Evolutionary conservation across 2,797 vertebrate genomes (phyloP).

Genomic region (Molothrus aeneus): DNA sequence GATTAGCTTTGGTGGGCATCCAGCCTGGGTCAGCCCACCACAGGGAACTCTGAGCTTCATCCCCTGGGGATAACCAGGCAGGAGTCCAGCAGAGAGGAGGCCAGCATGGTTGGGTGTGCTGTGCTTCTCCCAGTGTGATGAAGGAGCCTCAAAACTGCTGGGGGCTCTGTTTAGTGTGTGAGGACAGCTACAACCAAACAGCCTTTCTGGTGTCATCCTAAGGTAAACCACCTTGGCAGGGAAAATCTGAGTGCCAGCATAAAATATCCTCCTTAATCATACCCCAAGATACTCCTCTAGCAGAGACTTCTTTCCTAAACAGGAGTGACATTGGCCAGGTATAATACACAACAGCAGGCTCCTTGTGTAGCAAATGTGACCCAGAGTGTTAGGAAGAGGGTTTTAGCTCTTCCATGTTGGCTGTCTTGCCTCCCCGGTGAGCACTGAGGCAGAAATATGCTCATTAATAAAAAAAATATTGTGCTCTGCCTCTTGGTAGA

Average conservation of each 20-base stretch:
- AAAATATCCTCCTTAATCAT: conserved; percentile 7
- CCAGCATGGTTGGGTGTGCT: not conserved
- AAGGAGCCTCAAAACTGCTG: not conserved
- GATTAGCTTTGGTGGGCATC: not conserved
- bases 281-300: not conserved
- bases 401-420: not conserved
- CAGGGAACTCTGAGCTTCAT: not conserved
- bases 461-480: conserved; percentile 30
- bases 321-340: not conserved
- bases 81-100: not conserved
- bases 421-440: not conserved
- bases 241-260: not conserved
- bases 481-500: not conserved
- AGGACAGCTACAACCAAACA: not conserved
- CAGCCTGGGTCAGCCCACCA: not conserved
- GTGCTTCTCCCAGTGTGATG: not conserved
- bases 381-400: not conserved
- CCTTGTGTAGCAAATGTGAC: not conserved
- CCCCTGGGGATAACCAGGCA: not conserved
- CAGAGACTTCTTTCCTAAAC: not conserved
- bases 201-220: not conserved
- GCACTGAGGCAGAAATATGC: not conserved
- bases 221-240: not conserved
- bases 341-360: not conserved
- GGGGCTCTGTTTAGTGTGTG: not conserved